A percentile compares a stretch with the other conserved stretches of the same genome.
phyloP scores from a whole-genome alignment of 2,113 vertebrate genomes.

The Brachyhypopomus gauderio region DNA sequence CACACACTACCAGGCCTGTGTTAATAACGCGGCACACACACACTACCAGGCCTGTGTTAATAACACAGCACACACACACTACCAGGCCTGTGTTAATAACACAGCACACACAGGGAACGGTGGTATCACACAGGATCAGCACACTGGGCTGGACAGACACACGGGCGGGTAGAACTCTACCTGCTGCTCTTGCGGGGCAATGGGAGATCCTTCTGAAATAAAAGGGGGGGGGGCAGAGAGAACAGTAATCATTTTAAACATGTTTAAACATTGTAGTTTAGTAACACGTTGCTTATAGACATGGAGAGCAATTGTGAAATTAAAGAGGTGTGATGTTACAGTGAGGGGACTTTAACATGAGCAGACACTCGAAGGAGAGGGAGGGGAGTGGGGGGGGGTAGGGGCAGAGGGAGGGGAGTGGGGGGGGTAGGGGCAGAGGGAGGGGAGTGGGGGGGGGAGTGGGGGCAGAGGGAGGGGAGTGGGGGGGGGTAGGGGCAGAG shows the following conservation, averaged over 20 bases:
- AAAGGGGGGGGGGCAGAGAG: slow-evolving; percentile 17
- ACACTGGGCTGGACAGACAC: not conserved
- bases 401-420: too few relatives aligned
- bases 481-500: too few relatives aligned
- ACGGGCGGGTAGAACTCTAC: slow-evolving; percentile 27
- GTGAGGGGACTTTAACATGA: slow-evolving; percentile 43
- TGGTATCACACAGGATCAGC: not conserved
- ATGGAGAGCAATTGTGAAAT: slow-evolving; percentile 26
- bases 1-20: too few relatives aligned
- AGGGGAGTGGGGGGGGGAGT: too few relatives aligned
- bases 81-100: too few relatives aligned
- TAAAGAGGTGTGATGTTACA: slow-evolving; percentile 21
- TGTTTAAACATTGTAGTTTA: slow-evolving; percentile 34
- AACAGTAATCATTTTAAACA: slow-evolving; percentile 21
- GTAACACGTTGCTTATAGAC: slow-evolving; percentile 23
- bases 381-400: too few relatives aligned
- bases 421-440: not conserved
- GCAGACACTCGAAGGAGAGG: not conserved
- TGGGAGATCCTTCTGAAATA: slow-evolving; percentile 55
- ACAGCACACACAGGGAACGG: too few relatives aligned
- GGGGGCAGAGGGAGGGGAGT: too few relatives aligned
- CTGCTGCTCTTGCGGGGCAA: slow-evolving; percentile 51
- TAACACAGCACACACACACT: too few relatives aligned
- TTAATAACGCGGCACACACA: too few relatives aligned
- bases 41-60: too few relatives aligned